A percentile compares a stretch with the other conserved stretches of the same genome.
Conservation (phyloP, 2,888 invertebrate genomes). For the Gerris lacustris region DNA sequence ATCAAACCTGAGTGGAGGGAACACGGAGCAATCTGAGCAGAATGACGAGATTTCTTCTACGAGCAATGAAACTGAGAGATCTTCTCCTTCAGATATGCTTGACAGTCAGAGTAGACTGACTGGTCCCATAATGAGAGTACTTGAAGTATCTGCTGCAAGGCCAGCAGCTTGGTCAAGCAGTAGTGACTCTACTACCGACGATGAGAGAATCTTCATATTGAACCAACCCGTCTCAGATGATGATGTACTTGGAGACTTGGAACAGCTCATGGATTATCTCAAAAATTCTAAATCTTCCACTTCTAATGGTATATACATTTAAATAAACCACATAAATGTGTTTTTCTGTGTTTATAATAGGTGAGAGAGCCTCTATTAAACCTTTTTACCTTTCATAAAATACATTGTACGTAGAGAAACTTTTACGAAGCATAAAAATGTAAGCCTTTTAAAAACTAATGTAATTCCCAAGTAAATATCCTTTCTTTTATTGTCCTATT, state of each 20-base stretch:
- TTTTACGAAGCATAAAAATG: too few relatives aligned
- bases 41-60: neutral
- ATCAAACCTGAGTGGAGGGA: too few relatives aligned
- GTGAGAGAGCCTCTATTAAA: too few relatives aligned
- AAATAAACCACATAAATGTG: too few relatives aligned
- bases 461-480: too few relatives aligned
- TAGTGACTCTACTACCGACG: neutral
- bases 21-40: too few relatives aligned
- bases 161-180: neutral
- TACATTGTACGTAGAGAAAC: too few relatives aligned
- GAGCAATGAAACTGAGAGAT: neutral
- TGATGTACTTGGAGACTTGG: neutral
- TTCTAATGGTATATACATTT: neutral
- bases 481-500: too few relatives aligned
- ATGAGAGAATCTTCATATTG: neutral
- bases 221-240: neutral
- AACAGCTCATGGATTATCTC: neutral
- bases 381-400: too few relatives aligned
- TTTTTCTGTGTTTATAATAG: too few relatives aligned
- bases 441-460: too few relatives aligned
- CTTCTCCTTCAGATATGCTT: neutral
- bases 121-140: neutral
- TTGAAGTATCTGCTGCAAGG: neutral
- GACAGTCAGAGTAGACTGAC: neutral
- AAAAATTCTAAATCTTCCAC: neutral